Evolutionary conservation across 2,888 invertebrate genomes (phyloP), one percentile per base, ranked within the genome.

Genomic region (Nineta flava): DNA sequence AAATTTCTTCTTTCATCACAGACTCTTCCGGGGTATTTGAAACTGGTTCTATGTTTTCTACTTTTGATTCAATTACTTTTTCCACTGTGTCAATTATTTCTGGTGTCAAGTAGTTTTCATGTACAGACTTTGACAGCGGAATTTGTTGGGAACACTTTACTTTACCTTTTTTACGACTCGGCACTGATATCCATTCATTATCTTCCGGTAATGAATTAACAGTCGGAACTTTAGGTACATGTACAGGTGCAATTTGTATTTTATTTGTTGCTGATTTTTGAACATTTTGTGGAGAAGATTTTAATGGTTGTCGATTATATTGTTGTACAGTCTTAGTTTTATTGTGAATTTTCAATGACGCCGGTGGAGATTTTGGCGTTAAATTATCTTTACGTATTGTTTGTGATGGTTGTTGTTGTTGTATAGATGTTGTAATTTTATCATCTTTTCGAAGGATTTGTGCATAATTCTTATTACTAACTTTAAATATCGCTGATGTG

Each of bases 121-220:
- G 17, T 5, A 43, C 5, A 15, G 21, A 19, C 16, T 2, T 21
- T 5, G 43, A 21, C 17, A 19, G 2, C 43, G 21, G 7, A n/a
- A 17, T 21, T 19, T 17, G 43, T n/a, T n/a, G 17, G 10, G 3
- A 19, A 43, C 53, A 57, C 50, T 61, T 61, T 51, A 61, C 63
- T 52, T 65, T 66, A 15, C 66, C 59, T 51, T 66, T 66, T 55
- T 68, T 67, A 35, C 62, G 58, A 51, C 55, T 65, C 4, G 64
- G 63, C 4, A 68, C 68, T 0, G 66, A 59, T 38, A 67, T 66
- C 68, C 68, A 68, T 54, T 64, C 61, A 50, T 59, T 59, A 17
- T 57, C 52, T 41, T 51, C 31, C 40, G 38, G 38, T 38, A 52
- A 34, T 48, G 13, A 47, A 42, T 50, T 46, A 48, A 38, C 44